Base-by-base conservation (phyloP, 2,888 invertebrate species). In the Phengaris arion region DNA sequence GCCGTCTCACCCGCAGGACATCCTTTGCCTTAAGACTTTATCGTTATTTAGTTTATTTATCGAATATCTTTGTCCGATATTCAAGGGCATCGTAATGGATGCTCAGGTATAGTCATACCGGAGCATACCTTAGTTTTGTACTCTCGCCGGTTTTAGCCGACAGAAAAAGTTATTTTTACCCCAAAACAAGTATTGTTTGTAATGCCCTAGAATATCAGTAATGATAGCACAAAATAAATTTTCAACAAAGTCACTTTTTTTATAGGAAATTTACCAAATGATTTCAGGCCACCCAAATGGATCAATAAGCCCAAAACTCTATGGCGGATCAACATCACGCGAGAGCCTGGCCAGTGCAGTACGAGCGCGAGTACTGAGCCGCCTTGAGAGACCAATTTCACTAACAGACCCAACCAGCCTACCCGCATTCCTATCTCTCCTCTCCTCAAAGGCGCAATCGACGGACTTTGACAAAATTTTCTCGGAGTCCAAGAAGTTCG, bases 351-450 rank as follows among this genome's bases (percentile, higher is more conserved):
- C 87, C 8, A 82, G 85, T 52, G 88, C 86, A 0, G 89, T 90
- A 68, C 87, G 88, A 12, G 86, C 85, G 15, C 85, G 90, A n/a
- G 89, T 88, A 0, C 79, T 80, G 2, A 84, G 83, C 6, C 86
- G 84, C 0, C 81, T 86, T 15, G 86, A 88, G 80, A 87, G 92
- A 0, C 92, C 92, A 4, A 84, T 85, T 72, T 92, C 92, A 0
- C 83, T 89, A 2, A 87, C 87, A 0, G 90, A 89, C 77, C 83
- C 80, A 13, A 81, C 86, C 8, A 82, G 82, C 64, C 81, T 85
- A 48, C 85, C 89, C 2, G 82, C 84, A 2, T 75, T 88, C 22
- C 75, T 85, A 5, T 84, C 87, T 2, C 82, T 88, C 72, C 80
- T 91, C 48, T 82, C 83, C 76, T 82, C 86, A 7, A 85, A 85